Conservation (phyloP, 2,797 vertebrate genomes). For the Phoebastria nigripes region DNA sequence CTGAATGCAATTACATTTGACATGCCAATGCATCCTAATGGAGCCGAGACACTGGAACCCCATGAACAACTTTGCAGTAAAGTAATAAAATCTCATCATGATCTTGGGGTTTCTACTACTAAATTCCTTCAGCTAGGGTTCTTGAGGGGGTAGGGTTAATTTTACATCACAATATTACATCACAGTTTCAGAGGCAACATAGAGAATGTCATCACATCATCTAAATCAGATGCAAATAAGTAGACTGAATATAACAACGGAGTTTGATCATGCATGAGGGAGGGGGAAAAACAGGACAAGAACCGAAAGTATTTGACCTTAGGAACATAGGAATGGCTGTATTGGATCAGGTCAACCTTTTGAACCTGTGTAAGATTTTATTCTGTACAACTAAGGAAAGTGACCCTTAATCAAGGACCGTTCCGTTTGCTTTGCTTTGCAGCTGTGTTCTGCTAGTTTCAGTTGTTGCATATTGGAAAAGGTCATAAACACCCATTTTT, state of each 20-base stretch:
- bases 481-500: not conserved
- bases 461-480: not conserved
- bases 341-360: not conserved
- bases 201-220: not conserved
- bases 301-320: not conserved
- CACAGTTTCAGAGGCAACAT: not conserved
- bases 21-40: not conserved
- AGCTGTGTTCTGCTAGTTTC: not conserved
- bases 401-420: not conserved
- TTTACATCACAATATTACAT: not conserved
- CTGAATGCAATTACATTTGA: not conserved
- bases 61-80: not conserved
- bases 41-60: not conserved
- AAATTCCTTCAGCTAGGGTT: not conserved
- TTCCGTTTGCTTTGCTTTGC: not conserved
- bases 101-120: not conserved
- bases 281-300: not conserved
- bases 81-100: not conserved
- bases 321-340: not conserved
- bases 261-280: not conserved
- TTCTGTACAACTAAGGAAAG: not conserved
- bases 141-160: not conserved
- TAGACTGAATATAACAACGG: not conserved
- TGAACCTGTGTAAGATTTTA: not conserved
- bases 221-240: not conserved